Conservation (phyloP, 2,113 vertebrate species). For the Ardeotis arabs region DNA sequence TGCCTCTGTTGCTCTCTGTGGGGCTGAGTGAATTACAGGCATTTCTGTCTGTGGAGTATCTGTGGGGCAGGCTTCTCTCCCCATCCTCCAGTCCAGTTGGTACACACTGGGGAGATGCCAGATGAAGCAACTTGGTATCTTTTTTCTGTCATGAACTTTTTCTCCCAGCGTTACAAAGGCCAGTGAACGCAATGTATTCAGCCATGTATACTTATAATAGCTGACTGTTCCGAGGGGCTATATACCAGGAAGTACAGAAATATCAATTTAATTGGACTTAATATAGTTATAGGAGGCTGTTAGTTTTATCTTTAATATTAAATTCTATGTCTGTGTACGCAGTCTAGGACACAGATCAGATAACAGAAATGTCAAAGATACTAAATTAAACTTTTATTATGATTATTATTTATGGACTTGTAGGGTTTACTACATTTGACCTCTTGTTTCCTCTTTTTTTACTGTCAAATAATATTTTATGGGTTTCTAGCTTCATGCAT, state of each 20-base stretch:
- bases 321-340: not conserved
- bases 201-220: not conserved
- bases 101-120: accelerated
- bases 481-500: not conserved
- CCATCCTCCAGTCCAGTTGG: not conserved
- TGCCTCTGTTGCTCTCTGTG: not conserved
- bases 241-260: conserved; percentile 13
- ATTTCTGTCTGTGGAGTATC: no score
- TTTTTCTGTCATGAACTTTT: not conserved
- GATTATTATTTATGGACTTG: not conserved
- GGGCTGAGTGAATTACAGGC: not conserved
- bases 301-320: conserved; percentile 29
- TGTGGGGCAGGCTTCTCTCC: not conserved
- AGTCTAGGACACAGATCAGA: not conserved
- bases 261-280: conserved; percentile 26
- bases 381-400: not conserved
- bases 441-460: not conserved
- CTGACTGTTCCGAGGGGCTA: not conserved
- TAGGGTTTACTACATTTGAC: not conserved
- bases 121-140: accelerated
- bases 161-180: accelerated
- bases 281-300: not conserved
- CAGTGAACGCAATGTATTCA: no score
- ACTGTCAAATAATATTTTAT: not conserved
- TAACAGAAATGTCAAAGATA: not conserved